A percentile compares a stretch with the other conserved stretches of the same genome.
These are phyloP conservation scores for Pandemis cinnamomeana DNA, from an alignment of 2,888 invertebrate species.

Conservation along the genomic window DNA sequence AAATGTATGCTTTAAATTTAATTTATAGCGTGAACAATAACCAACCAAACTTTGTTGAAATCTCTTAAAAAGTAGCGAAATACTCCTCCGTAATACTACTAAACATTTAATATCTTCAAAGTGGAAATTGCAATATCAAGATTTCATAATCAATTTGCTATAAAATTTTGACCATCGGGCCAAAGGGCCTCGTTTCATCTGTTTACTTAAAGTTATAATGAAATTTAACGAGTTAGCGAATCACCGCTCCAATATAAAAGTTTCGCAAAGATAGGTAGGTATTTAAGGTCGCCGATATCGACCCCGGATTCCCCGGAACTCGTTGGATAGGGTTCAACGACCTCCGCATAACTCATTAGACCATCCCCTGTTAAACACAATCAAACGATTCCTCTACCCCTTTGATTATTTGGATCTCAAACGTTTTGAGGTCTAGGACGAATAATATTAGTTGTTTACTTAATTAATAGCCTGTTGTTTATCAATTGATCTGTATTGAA, in stretches of 20 bases:
- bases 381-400: constrained; percentile 7
- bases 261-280: constrained; percentile 5
- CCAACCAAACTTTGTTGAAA: no score
- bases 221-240: constrained; percentile 20
- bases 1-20: no score
- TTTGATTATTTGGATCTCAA: background rate
- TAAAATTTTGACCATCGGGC: background rate
- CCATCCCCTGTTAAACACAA: constrained; percentile 3
- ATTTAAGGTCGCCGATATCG: constrained; percentile 20
- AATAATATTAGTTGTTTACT: background rate
- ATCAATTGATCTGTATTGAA: constrained; percentile 2
- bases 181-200: constrained; percentile 7
- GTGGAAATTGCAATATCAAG: background rate
- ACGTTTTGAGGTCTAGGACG: background rate
- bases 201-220: constrained; percentile 21
- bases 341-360: constrained; percentile 11
- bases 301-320: constrained; percentile 24
- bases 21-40: no score
- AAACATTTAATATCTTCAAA: background rate
- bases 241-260: constrained; percentile 16
- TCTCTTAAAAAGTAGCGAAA: background rate
- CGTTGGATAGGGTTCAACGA: constrained; percentile 9
- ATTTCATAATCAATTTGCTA: constrained; percentile 8
- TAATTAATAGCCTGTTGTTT: background rate
- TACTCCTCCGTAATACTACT: background rate